Evolutionary conservation across 2,113 vertebrate genomes (phyloP).

Genomic region (Megalops atlanticus): DNA sequence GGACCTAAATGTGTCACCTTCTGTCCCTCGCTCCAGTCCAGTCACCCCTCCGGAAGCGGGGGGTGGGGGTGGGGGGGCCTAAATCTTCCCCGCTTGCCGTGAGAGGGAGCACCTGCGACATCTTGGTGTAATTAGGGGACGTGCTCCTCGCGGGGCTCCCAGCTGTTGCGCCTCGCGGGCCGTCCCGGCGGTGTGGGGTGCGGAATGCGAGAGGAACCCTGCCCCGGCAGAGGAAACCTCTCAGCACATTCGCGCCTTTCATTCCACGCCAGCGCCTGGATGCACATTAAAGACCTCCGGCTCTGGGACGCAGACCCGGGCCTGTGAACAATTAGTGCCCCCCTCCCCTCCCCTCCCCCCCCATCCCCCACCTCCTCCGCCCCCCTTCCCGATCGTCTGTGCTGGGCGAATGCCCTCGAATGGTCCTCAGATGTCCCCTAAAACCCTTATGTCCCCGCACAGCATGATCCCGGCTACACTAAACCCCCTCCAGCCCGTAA

Average conservation of each 20-base stretch:
- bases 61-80: no score
- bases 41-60: neutral
- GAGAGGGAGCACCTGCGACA: neutral
- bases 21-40: neutral
- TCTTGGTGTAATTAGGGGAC: neutral
- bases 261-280: neutral
- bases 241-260: constrained; percentile 22
- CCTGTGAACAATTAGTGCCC: neutral
- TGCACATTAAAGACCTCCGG: neutral
- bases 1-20: neutral
- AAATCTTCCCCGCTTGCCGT: neutral
- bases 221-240: constrained; percentile 43
- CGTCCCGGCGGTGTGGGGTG: constrained; percentile 43
- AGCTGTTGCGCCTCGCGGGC: neutral
- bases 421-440: no score
- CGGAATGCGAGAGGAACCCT: constrained; percentile 47
- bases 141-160: neutral
- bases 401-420: no score
- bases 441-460: no score
- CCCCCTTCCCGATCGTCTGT: no score
- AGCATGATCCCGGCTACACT: no score
- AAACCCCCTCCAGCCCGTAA: no score
- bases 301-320: neutral
- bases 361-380: neutral
- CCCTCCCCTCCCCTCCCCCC: neutral